Evolutionary conservation across 1,140 invertebrate genomes (phyloP).

Genomic region (Trachymyrmex cornetzi): DNA sequence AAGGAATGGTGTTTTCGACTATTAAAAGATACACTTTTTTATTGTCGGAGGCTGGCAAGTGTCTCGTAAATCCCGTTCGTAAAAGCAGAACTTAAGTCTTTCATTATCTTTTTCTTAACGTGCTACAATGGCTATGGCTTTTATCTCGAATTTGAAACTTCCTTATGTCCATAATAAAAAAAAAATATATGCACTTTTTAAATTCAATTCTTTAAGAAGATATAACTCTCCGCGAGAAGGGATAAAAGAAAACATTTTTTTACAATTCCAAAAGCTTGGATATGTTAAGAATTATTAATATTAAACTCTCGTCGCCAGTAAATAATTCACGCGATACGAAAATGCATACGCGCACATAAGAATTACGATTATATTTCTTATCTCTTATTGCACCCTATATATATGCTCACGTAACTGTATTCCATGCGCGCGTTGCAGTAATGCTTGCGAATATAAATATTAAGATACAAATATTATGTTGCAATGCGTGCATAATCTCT

Average conservation of each 20-base stretch:
- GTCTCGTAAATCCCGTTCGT: constrained; percentile 43
- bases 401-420: background rate
- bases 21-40: constrained; percentile 21
- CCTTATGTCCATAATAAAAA: constrained; percentile 16
- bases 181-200: constrained; percentile 16
- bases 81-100: constrained; percentile 43
- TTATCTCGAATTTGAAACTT: constrained; percentile 39
- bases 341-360: background rate
- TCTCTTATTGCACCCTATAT: background rate
- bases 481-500: background rate
- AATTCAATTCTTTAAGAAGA: constrained; percentile 7
- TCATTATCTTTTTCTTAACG: constrained; percentile 45
- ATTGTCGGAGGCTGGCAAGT: constrained; percentile 18
- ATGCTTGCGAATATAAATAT: constrained; percentile 15
- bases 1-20: background rate
- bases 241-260: background rate
- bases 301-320: background rate
- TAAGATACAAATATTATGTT: constrained; percentile 11
- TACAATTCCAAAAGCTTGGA: background rate
- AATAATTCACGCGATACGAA: background rate
- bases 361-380: constrained; percentile 16
- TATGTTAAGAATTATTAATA: constrained; percentile 21
- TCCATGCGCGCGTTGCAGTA: background rate
- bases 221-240: background rate
- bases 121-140: constrained; percentile 6